These are phyloP conservation scores for Alca torda DNA, from an alignment of 2,797 vertebrate genomes.

Conservation along the genomic window DNA sequence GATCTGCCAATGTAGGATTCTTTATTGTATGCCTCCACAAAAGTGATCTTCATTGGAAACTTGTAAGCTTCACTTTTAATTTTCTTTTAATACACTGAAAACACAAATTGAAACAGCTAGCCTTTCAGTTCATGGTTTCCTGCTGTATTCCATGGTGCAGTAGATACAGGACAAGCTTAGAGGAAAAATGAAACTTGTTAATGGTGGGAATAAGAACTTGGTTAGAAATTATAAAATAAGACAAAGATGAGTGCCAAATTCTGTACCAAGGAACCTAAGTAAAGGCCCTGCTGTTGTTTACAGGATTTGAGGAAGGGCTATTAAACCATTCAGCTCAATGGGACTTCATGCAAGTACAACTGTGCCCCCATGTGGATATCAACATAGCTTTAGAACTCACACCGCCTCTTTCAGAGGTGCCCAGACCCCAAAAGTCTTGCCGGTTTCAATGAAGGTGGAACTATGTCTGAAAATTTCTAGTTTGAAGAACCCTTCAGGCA, in stretches of 20 bases:
- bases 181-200: neutral
- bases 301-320: neutral
- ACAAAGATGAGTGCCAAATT: neutral
- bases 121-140: neutral
- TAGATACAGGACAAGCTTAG: neutral
- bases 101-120: neutral
- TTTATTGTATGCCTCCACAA: neutral
- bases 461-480: neutral
- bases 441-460: neutral
- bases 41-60: neutral
- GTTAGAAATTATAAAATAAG: neutral
- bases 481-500: neutral
- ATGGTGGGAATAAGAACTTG: neutral
- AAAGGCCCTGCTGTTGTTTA: neutral
- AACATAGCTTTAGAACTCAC: neutral
- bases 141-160: neutral
- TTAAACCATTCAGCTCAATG: neutral
- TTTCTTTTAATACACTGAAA: neutral
- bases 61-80: neutral
- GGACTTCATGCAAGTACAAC: conserved; percentile 34
- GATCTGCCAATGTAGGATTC: neutral
- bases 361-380: conserved; percentile 62
- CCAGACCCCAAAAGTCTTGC: neutral
- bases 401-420: neutral
- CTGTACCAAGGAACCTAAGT: neutral